Evolutionary conservation across 2,888 invertebrate genomes (phyloP), one percentile per base, ranked within the genome.

Genomic region (Eupithecia subumbrata): DNA sequence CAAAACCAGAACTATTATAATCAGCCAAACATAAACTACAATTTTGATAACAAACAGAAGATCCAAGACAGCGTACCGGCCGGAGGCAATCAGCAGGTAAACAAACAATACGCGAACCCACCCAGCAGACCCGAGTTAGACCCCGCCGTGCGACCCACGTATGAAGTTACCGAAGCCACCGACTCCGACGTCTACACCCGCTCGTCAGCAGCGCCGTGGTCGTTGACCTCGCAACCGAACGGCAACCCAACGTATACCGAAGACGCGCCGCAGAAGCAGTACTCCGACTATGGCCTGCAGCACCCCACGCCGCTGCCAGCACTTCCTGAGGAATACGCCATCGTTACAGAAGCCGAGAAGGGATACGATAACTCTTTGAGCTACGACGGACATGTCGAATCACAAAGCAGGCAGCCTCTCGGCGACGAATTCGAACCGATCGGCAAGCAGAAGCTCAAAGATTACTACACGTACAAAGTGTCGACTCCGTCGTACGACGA

Each of bases 401-500:
- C 92, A 81, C 93, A 94, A 91, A 94, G 91, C 83, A 91, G 92
- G 84, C 92, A 92, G 84, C 95, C 95, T 74, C 84, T 91, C 79
- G 93, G 91, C 78, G 93, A 94, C 80, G 94, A 94, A 78, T 94
- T 93, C 83, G 93, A 94, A 84, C 94, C 94, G 25, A 93, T 95
- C 79, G 90, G 89, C 75, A 90, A 91, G 76, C 89, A 93, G 78
- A 94, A 94, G 78, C 88, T 94, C 18, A 94, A 93, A 82, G 95
- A 95, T 76, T 94, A 94, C 84, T 95, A 94, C 80, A 73, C 76
- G 56, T 94, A 95, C 75, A 93, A 90, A 83, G 92, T 94, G 71
- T 93, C 94, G 70, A 93, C 94, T 76, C 91, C 94, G 40, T 78
- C 87, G 30, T 92, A 93, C 81, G 90, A 90, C 67, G 92, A 93